Percentiles rank a stretch among this genome's conserved stretches.
These are phyloP conservation scores for Papilio protenor DNA, from an alignment of 2,888 invertebrate genomes.

Conservation along the genomic window DNA sequence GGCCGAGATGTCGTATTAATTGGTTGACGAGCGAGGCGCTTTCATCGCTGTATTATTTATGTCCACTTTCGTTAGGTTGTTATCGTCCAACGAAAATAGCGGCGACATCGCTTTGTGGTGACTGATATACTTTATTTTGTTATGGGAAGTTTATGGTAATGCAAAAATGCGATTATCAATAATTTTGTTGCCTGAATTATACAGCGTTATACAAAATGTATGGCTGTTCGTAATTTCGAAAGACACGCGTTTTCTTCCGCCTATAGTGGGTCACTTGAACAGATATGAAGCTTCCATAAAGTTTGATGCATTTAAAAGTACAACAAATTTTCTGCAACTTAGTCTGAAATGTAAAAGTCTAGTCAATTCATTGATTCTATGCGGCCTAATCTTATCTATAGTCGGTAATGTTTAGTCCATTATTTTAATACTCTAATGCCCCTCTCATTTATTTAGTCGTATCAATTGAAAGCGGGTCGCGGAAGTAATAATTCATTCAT, in stretches of 20 bases:
- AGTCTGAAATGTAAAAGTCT: no score
- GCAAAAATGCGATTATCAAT: background rate
- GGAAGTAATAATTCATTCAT: slow-evolving; percentile 63
- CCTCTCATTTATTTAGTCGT: slow-evolving; percentile 45
- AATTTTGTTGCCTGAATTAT: background rate
- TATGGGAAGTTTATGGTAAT: slow-evolving; percentile 4
- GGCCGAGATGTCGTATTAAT: slow-evolving; percentile 33
- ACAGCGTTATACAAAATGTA: background rate
- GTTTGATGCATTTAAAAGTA: no score
- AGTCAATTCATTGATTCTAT: background rate
- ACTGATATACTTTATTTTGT: slow-evolving; percentile 4
- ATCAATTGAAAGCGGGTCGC: slow-evolving; percentile 48
- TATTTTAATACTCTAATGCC: slow-evolving; percentile 42
- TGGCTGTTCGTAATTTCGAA: background rate
- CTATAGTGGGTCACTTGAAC: background rate
- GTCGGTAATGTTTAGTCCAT: slow-evolving; percentile 15
- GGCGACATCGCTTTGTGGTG: slow-evolving; percentile 2
- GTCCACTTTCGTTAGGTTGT: slow-evolving; percentile 33
- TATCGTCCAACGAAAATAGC: slow-evolving; percentile 34
- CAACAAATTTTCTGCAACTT: no score
- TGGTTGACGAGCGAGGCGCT: slow-evolving; percentile 23
- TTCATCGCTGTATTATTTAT: slow-evolving; percentile 37
- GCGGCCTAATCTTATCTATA: background rate
- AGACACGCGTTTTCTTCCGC: background rate
- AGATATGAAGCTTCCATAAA: background rate